Conservation (phyloP, 1,140 invertebrate genomes). For the Panagrolaimus sp. region DNA sequence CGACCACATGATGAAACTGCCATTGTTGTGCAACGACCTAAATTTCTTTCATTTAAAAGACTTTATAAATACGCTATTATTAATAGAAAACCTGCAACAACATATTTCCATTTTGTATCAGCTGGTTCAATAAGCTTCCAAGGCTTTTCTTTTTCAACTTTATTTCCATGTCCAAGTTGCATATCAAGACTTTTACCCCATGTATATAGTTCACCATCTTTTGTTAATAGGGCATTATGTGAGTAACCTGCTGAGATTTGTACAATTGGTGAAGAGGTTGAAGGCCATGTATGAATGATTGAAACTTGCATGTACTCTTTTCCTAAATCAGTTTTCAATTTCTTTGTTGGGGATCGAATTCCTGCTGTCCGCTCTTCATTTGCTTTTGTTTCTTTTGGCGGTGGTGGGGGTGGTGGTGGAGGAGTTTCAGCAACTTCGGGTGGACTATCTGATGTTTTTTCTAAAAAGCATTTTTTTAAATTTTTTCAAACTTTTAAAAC, state of each 20-base stretch:
- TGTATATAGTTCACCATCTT: constrained; percentile 67
- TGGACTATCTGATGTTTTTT: too few species aligned
- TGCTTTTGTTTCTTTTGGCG: not conserved
- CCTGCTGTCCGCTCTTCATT: not conserved
- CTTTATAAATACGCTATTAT: not conserved
- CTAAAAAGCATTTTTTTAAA: too few species aligned
- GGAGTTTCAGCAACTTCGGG: too few species aligned
- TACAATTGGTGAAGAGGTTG: constrained; percentile 31
- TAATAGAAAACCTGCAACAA: constrained; percentile 33
- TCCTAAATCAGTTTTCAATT: not conserved
- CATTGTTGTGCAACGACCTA: constrained; percentile 43
- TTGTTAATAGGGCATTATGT: constrained; percentile 68
- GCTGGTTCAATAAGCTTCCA: constrained; percentile 32
- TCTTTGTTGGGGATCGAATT: not conserved
- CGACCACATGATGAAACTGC: constrained; percentile 31
- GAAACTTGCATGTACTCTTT: not conserved
- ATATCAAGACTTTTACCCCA: constrained; percentile 72
- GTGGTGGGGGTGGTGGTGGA: too few species aligned
- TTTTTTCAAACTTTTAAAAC: too few species aligned
- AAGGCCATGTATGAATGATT: not conserved
- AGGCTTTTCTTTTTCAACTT: constrained; percentile 60
- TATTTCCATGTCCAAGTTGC: constrained; percentile 68
- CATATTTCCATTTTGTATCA: constrained; percentile 32
- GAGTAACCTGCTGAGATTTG: constrained; percentile 69
- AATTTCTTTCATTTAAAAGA: constrained; percentile 19